phyloP scores from a whole-genome alignment of 2,113 vertebrate species.

The Podarcis cretensis region DNA sequence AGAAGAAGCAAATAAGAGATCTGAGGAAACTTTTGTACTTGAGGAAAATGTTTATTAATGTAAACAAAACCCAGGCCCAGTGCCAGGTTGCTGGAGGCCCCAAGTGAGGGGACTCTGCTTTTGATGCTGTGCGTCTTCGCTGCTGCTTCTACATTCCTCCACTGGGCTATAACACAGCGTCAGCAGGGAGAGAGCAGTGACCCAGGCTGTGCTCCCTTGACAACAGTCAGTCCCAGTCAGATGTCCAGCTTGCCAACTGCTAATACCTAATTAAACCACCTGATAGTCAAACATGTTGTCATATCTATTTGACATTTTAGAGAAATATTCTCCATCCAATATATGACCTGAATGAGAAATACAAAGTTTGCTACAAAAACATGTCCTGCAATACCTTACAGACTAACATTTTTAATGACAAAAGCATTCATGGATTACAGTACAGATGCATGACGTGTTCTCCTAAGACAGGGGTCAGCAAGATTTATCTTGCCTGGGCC shows the following conservation, averaged over 20 bases:
- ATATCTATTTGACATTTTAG: not conserved
- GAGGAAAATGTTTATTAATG: conserved; percentile 2
- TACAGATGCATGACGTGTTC: too few species aligned
- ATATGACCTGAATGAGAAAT: not conserved
- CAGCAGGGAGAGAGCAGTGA: not conserved
- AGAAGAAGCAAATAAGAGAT: conserved; percentile 4
- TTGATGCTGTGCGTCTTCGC: not conserved
- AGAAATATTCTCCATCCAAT: not conserved
- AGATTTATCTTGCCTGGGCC: too few species aligned
- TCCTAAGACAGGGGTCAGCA: too few species aligned
- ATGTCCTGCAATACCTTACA: too few species aligned
- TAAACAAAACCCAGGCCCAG: conserved; percentile 13
- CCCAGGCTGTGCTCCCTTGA: not conserved
- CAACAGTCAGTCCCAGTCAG: not conserved
- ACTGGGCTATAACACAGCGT: not conserved
- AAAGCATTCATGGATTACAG: too few species aligned
- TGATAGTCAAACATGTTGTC: not conserved
- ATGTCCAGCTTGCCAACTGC: not conserved
- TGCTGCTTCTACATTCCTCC: not conserved
- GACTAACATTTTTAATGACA: too few species aligned
- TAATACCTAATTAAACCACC: not conserved
- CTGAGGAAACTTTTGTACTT: not conserved
- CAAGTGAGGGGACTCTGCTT: not conserved
- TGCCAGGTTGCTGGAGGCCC: conserved; percentile 4
- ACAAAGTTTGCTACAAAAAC: not conserved